phyloP scores from a whole-genome alignment of 2,113 vertebrate genomes.

The Solea solea region DNA sequence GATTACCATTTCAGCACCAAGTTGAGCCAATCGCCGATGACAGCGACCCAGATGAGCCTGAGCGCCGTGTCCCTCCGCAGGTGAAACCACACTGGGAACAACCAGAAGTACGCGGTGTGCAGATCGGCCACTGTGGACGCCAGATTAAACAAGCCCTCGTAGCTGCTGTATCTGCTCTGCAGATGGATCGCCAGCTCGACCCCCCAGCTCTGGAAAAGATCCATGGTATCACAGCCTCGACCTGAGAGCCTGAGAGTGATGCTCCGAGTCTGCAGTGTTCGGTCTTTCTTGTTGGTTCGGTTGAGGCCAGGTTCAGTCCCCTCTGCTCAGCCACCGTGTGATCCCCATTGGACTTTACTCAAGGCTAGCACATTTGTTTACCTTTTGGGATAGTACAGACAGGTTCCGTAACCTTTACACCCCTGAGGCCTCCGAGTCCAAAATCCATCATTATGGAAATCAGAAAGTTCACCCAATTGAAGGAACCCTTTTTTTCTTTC shows the following conservation, averaged over 20 bases:
- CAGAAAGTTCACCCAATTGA: conserved; percentile 1
- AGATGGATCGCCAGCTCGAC: conserved; percentile 83
- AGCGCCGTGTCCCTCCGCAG: conserved; percentile 83
- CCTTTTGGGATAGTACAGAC: conserved; percentile 57
- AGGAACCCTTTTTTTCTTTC: conserved; percentile 11
- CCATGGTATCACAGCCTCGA: conserved; percentile 81
- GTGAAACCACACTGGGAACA: conserved; percentile 96
- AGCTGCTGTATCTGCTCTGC: conserved; percentile 83
- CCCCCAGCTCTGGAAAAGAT: conserved; percentile 87
- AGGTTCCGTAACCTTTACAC: conserved; percentile 70
- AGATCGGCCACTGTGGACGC: conserved; percentile 91
- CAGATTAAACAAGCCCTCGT: conserved; percentile 87
- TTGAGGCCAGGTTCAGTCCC: conserved; percentile 13
- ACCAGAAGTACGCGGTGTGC: conserved; percentile 89
- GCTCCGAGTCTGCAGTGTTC: conserved; percentile 9
- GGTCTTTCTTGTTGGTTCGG: conserved; percentile 1
- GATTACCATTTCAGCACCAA: conserved; percentile 88
- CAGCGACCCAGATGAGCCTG: conserved; percentile 83
- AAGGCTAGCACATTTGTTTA: conserved; percentile 78
- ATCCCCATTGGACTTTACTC: conserved; percentile 80
- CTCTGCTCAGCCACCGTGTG: conserved; percentile 18
- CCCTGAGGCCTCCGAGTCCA: conserved; percentile 14
- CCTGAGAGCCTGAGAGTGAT: neutral
- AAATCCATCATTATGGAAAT: conserved; percentile 27
- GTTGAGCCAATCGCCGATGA: neutral